These are phyloP conservation scores for Plemyria rubiginata DNA, from an alignment of 2,888 invertebrate species.

Conservation along the genomic window DNA sequence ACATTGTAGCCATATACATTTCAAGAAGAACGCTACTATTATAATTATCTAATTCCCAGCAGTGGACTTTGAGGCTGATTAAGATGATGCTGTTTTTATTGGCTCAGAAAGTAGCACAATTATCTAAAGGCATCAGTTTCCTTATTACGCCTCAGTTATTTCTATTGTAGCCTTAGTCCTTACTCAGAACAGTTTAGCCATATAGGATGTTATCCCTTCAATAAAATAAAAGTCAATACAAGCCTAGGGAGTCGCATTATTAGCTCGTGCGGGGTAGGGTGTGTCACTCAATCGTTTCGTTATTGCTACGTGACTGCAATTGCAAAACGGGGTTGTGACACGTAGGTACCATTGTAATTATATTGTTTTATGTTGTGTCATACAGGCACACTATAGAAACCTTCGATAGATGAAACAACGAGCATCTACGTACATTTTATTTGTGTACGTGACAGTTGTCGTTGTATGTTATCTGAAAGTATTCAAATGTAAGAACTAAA, in stretches of 20 bases:
- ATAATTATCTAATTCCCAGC: too few relatives aligned
- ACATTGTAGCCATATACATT: too few relatives aligned
- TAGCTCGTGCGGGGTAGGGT: slow-evolving; percentile 61
- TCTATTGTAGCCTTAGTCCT: too few relatives aligned
- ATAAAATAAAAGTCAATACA: slow-evolving; percentile 41
- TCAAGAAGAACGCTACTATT: too few relatives aligned
- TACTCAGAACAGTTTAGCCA: not conserved
- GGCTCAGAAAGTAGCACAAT: too few relatives aligned
- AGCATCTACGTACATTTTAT: not conserved
- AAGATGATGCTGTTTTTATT: too few relatives aligned
- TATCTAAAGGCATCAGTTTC: too few relatives aligned
- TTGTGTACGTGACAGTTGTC: too few relatives aligned
- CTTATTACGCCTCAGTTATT: too few relatives aligned
- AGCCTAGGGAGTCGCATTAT: slow-evolving; percentile 56
- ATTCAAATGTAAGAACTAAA: too few relatives aligned
- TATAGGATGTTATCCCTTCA: slow-evolving; percentile 13
- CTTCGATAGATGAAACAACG: not conserved
- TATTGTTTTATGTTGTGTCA: slow-evolving; percentile 9
- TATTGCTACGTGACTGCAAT: slow-evolving; percentile 77
- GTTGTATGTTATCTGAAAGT: too few relatives aligned
- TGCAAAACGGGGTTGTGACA: slow-evolving; percentile 39
- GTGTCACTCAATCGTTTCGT: slow-evolving; percentile 77
- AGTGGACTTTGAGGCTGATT: too few relatives aligned
- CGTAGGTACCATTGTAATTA: slow-evolving; percentile 23
- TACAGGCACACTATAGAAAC: not conserved